These are phyloP conservation scores for Cavia aperea DNA, from an alignment of 2,113 vertebrate genomes.

Conservation along the genomic window DNA sequence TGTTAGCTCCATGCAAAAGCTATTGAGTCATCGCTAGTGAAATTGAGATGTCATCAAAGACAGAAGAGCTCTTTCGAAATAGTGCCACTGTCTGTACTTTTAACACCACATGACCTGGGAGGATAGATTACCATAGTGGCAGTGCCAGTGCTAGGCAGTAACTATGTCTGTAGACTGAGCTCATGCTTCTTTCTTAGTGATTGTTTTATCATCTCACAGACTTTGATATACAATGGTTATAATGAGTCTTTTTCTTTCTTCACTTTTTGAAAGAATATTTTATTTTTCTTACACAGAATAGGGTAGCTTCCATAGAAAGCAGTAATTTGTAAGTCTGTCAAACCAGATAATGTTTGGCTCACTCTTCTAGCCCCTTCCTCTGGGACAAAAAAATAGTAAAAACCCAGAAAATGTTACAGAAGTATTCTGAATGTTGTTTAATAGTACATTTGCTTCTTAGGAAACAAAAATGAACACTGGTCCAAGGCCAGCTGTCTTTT, in stretches of 20 bases:
- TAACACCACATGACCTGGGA: neutral
- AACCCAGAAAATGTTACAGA: constrained; percentile 11
- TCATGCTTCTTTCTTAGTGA: neutral
- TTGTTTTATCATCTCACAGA: neutral
- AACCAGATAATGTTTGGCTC: neutral
- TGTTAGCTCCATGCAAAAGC: neutral
- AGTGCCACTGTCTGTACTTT: constrained; percentile 10
- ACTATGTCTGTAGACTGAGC: neutral
- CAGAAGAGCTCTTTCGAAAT: constrained; percentile 17
- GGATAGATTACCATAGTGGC: neutral
- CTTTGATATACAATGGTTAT: neutral
- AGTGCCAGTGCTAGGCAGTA: neutral
- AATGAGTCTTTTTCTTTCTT: neutral
- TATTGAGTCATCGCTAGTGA: neutral
- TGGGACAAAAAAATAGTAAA: neutral
- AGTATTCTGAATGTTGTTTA: neutral
- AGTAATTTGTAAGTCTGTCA: neutral
- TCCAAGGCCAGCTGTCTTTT: neutral
- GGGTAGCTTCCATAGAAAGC: constrained; percentile 4
- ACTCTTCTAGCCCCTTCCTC: constrained; percentile 14
- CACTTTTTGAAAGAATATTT: constrained; percentile 1
- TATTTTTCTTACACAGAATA: constrained; percentile 17
- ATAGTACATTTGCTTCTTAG: neutral
- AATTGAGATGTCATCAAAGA: constrained; percentile 27
- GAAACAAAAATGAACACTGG: constrained; percentile 27